Evolutionary conservation across 2,888 invertebrate genomes (phyloP).

Genomic region (Oxycera nigricornis): DNA sequence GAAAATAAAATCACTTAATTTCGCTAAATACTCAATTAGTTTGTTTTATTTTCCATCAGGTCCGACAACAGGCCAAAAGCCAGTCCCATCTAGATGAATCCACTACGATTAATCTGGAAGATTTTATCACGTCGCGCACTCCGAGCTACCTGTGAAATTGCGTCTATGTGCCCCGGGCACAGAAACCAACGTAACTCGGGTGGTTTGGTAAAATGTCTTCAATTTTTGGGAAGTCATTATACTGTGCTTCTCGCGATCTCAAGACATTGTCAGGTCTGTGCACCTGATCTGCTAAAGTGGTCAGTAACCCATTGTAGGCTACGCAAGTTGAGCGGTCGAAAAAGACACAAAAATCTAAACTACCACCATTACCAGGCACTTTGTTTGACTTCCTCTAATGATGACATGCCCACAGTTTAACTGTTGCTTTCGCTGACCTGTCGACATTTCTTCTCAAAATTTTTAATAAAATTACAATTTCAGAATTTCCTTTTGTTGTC

Average conservation of each 20-base stretch:
- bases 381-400: slow-evolving; percentile 30
- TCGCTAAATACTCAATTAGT: slow-evolving; percentile 25
- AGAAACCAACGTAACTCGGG: slow-evolving; percentile 5
- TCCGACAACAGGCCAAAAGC: neutral
- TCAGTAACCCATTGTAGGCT: slow-evolving; percentile 30
- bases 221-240: slow-evolving; percentile 30
- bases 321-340: neutral
- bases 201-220: slow-evolving; percentile 21
- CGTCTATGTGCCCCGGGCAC: neutral
- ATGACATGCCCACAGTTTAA: slow-evolving; percentile 26
- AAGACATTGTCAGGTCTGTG: slow-evolving; percentile 27
- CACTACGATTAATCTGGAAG: slow-evolving; percentile 9
- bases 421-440: slow-evolving; percentile 37
- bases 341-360: neutral
- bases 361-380: neutral
- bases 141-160: slow-evolving; percentile 33
- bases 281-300: slow-evolving; percentile 35
- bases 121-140: slow-evolving; percentile 14
- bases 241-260: slow-evolving; percentile 1
- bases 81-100: slow-evolving; percentile 19
- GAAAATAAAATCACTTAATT: slow-evolving; percentile 32
- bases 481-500: slow-evolving; percentile 19
- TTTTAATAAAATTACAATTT: slow-evolving; percentile 26
- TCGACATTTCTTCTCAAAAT: slow-evolving; percentile 1
- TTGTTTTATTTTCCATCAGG: neutral